These are phyloP conservation scores for Toxotes jaculatrix DNA, from an alignment of 2,113 vertebrate genomes.

Conservation along the genomic window DNA sequence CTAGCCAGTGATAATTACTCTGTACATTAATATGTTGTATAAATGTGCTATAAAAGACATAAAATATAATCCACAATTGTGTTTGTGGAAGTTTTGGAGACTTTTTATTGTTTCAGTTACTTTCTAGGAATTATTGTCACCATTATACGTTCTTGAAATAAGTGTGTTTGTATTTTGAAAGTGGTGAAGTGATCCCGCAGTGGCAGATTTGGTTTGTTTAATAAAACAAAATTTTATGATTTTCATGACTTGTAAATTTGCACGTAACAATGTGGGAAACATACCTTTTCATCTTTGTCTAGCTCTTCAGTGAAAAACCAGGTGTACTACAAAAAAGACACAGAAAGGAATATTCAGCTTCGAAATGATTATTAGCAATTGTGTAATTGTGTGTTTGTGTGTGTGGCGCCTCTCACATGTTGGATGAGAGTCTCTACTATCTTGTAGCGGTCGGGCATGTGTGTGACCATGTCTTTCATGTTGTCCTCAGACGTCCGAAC, in stretches of 20 bases:
- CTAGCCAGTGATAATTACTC: background rate
- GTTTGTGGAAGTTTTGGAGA: too few species aligned
- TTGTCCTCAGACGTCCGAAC: constrained; percentile 97
- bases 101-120: too few species aligned
- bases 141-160: too few species aligned
- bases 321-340: constrained; percentile 78
- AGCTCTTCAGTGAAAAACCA: constrained; percentile 97
- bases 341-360: constrained; percentile 16
- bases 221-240: background rate
- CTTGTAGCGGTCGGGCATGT: constrained; percentile 99
- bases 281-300: constrained; percentile 95
- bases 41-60: too few species aligned
- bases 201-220: too few species aligned
- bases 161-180: too few species aligned
- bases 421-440: constrained; percentile 98
- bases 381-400: background rate
- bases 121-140: too few species aligned
- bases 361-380: background rate
- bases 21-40: background rate
- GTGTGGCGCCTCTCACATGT: constrained; percentile 83
- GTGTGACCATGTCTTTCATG: constrained; percentile 99
- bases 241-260: background rate
- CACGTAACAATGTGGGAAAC: constrained; percentile 3
- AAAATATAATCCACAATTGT: too few species aligned
- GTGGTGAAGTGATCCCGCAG: too few species aligned